phyloP scores from a whole-genome alignment of 2,797 vertebrate species.

The Falco cherrug region DNA sequence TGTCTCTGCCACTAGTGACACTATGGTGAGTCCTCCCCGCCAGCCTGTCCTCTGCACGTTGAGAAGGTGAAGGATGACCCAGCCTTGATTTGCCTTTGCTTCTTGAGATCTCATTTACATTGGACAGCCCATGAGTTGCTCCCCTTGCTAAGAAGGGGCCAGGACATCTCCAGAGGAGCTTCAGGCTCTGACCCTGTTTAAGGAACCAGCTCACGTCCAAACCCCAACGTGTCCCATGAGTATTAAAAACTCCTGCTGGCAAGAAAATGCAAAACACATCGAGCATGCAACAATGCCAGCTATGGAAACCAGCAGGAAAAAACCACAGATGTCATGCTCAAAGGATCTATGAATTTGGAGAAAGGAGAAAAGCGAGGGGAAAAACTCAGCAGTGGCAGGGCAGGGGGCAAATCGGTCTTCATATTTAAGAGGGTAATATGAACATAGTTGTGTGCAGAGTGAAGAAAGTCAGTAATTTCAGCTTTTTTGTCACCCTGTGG shows the following conservation, averaged over 20 bases:
- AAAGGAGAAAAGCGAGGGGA: not conserved
- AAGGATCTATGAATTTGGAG: not conserved
- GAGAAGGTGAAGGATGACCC: not conserved
- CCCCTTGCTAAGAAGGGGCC: not conserved
- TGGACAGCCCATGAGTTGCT: not conserved
- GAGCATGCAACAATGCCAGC: not conserved
- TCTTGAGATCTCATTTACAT: not conserved
- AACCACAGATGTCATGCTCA: not conserved
- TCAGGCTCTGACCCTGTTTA: not conserved
- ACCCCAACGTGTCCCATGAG: accelerated
- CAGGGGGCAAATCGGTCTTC: not conserved
- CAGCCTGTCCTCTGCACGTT: not conserved
- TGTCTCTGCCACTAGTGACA: not conserved
- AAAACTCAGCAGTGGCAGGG: not conserved
- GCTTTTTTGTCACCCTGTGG: not conserved
- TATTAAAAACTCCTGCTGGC: not conserved
- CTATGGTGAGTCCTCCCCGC: not conserved
- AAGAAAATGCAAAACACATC: not conserved
- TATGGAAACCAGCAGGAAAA: not conserved
- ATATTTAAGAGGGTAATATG: not conserved
- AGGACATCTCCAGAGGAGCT: not conserved
- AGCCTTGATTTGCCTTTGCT: not conserved
- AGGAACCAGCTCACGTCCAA: not conserved
- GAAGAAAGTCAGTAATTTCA: not conserved
- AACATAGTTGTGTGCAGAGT: accelerated